Conservation (phyloP, 1,140 invertebrate species). For the Pseudobourletiella spinata region DNA sequence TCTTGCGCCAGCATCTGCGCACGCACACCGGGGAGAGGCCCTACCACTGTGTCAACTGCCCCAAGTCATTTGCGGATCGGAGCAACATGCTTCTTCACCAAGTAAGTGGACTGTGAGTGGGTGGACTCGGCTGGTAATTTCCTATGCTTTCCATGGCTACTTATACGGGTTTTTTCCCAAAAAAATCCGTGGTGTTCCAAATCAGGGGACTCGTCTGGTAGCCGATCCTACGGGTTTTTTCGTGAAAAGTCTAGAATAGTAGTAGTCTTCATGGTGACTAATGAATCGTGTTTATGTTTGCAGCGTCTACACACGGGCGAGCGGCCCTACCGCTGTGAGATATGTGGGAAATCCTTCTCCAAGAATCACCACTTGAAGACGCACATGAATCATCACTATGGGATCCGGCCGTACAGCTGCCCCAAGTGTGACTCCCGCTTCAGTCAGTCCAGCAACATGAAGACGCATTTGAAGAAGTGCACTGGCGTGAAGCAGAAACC, state of each 20-base stretch:
- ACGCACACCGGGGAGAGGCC: conserved; percentile 52
- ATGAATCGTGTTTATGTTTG: no score
- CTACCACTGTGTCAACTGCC: conserved; percentile 73
- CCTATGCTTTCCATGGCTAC: neutral
- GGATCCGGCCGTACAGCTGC: conserved; percentile 63
- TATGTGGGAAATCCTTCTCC: conserved; percentile 48
- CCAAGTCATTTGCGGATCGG: conserved; percentile 62
- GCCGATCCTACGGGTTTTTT: no score
- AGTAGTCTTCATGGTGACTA: no score
- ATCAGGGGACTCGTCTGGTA: no score
- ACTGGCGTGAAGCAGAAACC: conserved; percentile 14
- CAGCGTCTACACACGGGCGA: conserved; percentile 45
- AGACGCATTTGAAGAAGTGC: conserved; percentile 66
- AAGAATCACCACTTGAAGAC: conserved; percentile 47
- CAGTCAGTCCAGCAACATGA: conserved; percentile 69
- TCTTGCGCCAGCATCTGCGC: conserved; percentile 49
- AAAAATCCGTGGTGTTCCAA: neutral
- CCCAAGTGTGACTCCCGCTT: conserved; percentile 61
- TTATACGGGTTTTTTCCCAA: neutral
- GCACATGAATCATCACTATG: conserved; percentile 49
- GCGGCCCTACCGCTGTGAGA: conserved; percentile 44
- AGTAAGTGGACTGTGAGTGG: no score
- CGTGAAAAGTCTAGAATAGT: no score
- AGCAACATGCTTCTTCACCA: conserved; percentile 75
- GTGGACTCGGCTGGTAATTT: neutral